Percentiles rank a stretch among this genome's conserved stretches.
These are phyloP conservation scores for Drosophila koepferae DNA, from an alignment of 2,888 invertebrate species.

Conservation along the genomic window DNA sequence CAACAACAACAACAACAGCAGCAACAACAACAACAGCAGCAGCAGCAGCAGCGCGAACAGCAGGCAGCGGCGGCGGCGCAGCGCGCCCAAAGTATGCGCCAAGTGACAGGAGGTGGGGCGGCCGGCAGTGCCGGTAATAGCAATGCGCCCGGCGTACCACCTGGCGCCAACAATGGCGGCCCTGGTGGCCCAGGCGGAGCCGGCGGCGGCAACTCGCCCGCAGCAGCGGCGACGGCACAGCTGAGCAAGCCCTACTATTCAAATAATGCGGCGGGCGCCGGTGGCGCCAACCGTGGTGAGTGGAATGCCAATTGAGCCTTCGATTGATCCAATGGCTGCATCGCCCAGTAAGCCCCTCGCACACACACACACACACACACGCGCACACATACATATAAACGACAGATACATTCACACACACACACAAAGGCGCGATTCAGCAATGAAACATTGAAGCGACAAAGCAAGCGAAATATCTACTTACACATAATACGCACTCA, in stretches of 20 bases:
- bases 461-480: conserved; percentile 34
- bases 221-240: conserved; percentile 62
- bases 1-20: conserved; percentile 75
- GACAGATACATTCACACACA: not conserved
- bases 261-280: conserved; percentile 69
- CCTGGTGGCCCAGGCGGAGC: conserved; percentile 70
- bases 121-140: conserved; percentile 65
- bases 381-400: conserved; percentile 27
- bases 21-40: conserved; percentile 69
- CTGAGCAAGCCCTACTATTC: conserved; percentile 84
- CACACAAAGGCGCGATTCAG: conserved; percentile 17
- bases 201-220: conserved; percentile 47
- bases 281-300: conserved; percentile 83
- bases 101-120: conserved; percentile 71
- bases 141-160: conserved; percentile 59
- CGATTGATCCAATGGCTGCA: conserved; percentile 22
- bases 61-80: conserved; percentile 61
- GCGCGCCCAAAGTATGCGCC: conserved; percentile 76
- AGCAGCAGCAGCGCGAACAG: conserved; percentile 66
- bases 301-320: conserved; percentile 71
- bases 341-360: conserved; percentile 24
- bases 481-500: conserved; percentile 23
- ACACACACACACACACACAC: conserved; percentile 25
- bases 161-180: conserved; percentile 64
- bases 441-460: conserved; percentile 26